Percentiles rank a stretch among this genome's conserved stretches.
phyloP scores from a whole-genome alignment of 2,888 invertebrate species.

The Rhingia rostrata region DNA sequence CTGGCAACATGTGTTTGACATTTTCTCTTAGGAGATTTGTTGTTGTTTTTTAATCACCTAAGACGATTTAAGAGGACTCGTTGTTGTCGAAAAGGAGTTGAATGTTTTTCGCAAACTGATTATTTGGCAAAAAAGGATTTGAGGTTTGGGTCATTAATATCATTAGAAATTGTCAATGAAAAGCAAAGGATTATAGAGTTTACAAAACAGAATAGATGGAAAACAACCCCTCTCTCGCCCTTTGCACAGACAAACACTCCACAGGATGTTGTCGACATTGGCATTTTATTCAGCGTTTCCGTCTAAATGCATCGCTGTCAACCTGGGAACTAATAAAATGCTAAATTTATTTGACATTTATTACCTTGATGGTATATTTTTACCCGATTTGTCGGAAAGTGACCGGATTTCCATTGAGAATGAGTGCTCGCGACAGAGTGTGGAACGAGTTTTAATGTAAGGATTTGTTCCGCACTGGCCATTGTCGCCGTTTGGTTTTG shows the following conservation, averaged over 20 bases:
- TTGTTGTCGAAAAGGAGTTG: conserved; percentile 68
- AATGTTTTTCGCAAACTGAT: conserved; percentile 59
- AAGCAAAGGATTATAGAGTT: conserved; percentile 40
- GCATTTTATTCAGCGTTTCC: background rate
- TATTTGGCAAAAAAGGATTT: conserved; percentile 66
- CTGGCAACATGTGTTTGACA: background rate
- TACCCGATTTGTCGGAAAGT: conserved; percentile 30
- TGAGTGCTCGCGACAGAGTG: background rate
- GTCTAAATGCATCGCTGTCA: conserved; percentile 44
- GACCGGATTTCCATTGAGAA: conserved; percentile 22
- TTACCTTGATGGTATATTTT: conserved; percentile 34
- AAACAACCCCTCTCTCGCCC: conserved; percentile 13
- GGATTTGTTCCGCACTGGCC: conserved; percentile 54
- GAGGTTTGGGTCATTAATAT: conserved; percentile 61
- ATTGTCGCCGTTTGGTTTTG: conserved; percentile 40
- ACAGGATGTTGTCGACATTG: conserved; percentile 21
- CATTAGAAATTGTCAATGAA: conserved; percentile 43
- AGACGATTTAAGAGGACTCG: background rate
- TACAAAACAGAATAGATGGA: background rate
- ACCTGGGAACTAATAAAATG: conserved; percentile 55
- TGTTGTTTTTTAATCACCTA: no score
- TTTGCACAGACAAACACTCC: background rate
- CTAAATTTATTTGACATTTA: conserved; percentile 69
- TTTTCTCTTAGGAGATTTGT: background rate
- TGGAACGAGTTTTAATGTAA: conserved; percentile 45